Evolutionary conservation across 2,797 vertebrate species (phyloP), one percentile per base, ranked within the genome.

Genomic region (Microtus californicus): DNA sequence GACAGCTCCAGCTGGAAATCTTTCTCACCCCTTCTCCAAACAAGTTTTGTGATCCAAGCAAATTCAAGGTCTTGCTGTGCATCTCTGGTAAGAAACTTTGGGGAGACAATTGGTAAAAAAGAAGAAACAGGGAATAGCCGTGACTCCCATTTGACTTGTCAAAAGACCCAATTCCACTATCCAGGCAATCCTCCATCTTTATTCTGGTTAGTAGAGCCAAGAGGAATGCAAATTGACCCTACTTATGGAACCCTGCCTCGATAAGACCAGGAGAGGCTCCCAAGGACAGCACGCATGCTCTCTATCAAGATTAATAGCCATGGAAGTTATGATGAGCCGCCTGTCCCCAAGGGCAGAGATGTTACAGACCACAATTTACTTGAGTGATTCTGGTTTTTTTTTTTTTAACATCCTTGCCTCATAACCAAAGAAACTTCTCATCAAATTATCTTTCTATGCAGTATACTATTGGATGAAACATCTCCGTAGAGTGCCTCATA

Each of bases 251-350:
- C 48, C 54, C n/a, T 91, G 73, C 54, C 56, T 96, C 77, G 80
- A 83, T 77, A 95, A 96, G 54, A 95, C 15, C 74, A n/a, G 29
- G 8, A 87, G 10, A 83, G 90, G 94, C 90, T 76, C 94, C 85
- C 96, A 97, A 97, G 43, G 54, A 93, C 51, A 92, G 15, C 12
- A 29, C 17, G 51, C 7, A 69, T 95, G 95, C 10, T 83, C 21
- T 96, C 69, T 82, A 89, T 97, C 97, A 97, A 80, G 82, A 94
- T 92, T 97, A 96, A 95, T 65, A 96, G 51, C 51, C 86, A 89
- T 77, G 69, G 94, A 97, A 96, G 95, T 96, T 96, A 93, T 59
- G 34, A 59, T 0, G 43, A 37, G 87, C 91, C 90, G 92, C 87
- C 91, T 90, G 95, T 93, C 77, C 92, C 95, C 59, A 45, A 73